Base-by-base conservation (phyloP, 2,888 invertebrate genomes). In the Arrhopalites spinosus region DNA sequence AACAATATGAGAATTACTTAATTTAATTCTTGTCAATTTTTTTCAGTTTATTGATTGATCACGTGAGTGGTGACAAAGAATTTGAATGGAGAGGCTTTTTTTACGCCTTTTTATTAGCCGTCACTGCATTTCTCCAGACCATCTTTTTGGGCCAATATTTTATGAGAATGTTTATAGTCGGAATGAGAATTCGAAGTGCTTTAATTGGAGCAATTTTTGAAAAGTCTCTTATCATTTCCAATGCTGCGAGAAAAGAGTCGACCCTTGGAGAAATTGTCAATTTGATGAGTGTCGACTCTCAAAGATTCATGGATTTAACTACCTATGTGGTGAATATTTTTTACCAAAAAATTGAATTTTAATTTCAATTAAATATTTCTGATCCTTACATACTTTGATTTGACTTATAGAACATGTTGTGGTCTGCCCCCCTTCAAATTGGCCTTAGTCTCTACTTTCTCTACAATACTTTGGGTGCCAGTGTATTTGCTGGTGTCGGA, bases 231-330 rank as follows among this genome's bases (percentile, higher is more conserved):
- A 67, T 76, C 43, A 79, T 81, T 17, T 81, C 81, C 2, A 80
- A 80, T 66, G 68, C 79, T 15, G 81, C 82, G 1, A 74, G 80
- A 56, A 79, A 79, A 74, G 77, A 74, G 77, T 23, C 13, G 17
- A 94, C 94, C 0, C 92, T 94, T 0, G 95, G 95, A 59, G 95
- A 95, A 89, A 95, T 95, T 83, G 95, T 95, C 15, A 95, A 95
- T 85, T 87, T 95, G 79, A 95, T 95, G 95, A 91, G 94, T 5
- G 95, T 95, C 0, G 95, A 96, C 86, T 94, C 94, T 0, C 95
- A 95, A 85, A 89, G 91, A 84, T 93, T 95, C 84, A 90, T 94
- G 87, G 95, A 95, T 84, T 86, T 95, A 66, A 92, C 91, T 15
- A 91, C 92, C 0, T 94, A 94, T 85, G 20, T 30, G 25, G 15